These are phyloP conservation scores for Esperia sulphurella DNA, from an alignment of 2,888 invertebrate genomes.

Conservation along the genomic window DNA sequence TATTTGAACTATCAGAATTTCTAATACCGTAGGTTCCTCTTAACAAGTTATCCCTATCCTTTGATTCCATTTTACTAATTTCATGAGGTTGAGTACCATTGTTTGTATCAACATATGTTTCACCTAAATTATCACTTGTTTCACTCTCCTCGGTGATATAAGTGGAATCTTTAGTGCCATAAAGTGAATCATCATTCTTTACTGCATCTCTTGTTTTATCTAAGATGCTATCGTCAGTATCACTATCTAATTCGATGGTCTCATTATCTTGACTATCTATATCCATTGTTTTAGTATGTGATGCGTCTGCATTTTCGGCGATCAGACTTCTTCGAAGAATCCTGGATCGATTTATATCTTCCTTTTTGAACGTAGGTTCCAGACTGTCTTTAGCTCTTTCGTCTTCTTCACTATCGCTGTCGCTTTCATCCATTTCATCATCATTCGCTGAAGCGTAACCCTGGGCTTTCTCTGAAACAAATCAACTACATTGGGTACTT, in stretches of 20 bases:
- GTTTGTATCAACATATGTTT: neutral
- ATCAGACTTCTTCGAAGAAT: slow-evolving; percentile 24
- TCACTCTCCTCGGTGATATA: slow-evolving; percentile 26
- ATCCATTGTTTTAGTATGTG: neutral
- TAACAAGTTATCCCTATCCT: neutral
- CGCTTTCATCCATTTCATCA: slow-evolving; percentile 36
- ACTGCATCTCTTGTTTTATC: neutral
- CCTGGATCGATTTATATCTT: slow-evolving; percentile 41
- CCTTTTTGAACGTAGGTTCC: slow-evolving; percentile 55
- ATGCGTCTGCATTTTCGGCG: neutral
- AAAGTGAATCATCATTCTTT: neutral
- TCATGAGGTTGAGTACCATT: neutral
- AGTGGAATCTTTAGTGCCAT: slow-evolving; percentile 15
- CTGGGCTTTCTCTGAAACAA: slow-evolving; percentile 45
- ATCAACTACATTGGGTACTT: no score
- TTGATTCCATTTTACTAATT: neutral
- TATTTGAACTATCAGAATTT: neutral
- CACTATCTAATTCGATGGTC: neutral
- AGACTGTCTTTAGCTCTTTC: slow-evolving; percentile 50
- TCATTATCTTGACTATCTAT: neutral
- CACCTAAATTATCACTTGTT: slow-evolving; percentile 10
- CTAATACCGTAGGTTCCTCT: neutral
- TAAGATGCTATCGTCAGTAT: neutral
- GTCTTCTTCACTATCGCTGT: slow-evolving; percentile 40
- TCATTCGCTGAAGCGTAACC: slow-evolving; percentile 23